Percentiles rank a stretch among this genome's conserved stretches.
Evolutionary conservation across 2,888 invertebrate genomes (phyloP).

Genomic region (Drosophila diplacantha): DNA sequence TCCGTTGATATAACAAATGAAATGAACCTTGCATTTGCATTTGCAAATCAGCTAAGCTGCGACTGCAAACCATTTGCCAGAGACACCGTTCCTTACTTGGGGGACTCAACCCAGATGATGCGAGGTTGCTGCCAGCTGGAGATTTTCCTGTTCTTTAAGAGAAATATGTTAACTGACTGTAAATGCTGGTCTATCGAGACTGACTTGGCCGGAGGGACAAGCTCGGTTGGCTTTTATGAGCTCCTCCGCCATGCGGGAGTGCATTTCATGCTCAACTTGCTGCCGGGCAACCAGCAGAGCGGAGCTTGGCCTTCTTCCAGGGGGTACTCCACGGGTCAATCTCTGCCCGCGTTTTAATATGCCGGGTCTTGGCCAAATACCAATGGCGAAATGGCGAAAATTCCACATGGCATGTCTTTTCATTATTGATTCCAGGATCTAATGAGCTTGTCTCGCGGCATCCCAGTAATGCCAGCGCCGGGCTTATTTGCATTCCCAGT

Average conservation of each 20-base stretch:
- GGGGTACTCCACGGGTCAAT: constrained; percentile 10
- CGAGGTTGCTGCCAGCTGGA: constrained; percentile 5
- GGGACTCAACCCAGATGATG: neutral
- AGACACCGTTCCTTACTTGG: neutral
- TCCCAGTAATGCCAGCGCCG: constrained; percentile 37
- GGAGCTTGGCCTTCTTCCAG: constrained; percentile 1
- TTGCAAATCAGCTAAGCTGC: constrained; percentile 13
- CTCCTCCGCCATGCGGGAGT: constrained; percentile 22
- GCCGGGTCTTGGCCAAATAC: constrained; percentile 25
- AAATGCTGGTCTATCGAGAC: constrained; percentile 20
- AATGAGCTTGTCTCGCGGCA: constrained; percentile 37
- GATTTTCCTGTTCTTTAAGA: constrained; percentile 17
- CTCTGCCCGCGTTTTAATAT: constrained; percentile 39
- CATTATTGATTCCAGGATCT: constrained; percentile 26
- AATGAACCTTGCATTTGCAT: constrained; percentile 1
- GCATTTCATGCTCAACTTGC: constrained; percentile 43
- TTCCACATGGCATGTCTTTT: constrained; percentile 17
- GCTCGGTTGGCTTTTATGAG: constrained; percentile 41
- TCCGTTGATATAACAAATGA: constrained; percentile 4
- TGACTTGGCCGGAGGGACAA: constrained; percentile 18
- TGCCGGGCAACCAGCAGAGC: constrained; percentile 6
- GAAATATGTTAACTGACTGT: constrained; percentile 28
- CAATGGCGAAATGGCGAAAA: neutral
- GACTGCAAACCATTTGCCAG: constrained; percentile 1
- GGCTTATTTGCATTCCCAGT: constrained; percentile 30